These are phyloP conservation scores for Zaprionus gabonicus DNA, from an alignment of 1,140 invertebrate species.

Conservation along the genomic window DNA sequence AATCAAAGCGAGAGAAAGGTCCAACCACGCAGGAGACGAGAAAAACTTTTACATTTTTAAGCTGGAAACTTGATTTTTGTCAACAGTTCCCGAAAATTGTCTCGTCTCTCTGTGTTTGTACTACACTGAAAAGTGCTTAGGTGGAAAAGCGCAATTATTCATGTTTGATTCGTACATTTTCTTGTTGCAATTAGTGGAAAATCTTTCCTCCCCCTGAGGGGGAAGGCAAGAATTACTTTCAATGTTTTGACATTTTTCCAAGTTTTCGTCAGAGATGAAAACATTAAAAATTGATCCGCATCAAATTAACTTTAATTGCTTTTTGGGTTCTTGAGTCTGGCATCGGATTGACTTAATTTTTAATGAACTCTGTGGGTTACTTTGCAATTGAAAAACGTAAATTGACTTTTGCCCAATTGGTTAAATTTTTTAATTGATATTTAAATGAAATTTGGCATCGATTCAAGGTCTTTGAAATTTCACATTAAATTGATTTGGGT, in stretches of 20 bases:
- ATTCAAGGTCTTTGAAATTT: neutral
- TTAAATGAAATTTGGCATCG: constrained; percentile 39
- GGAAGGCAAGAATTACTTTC: constrained; percentile 11
- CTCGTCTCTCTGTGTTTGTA: constrained; percentile 5
- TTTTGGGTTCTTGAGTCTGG: constrained; percentile 21
- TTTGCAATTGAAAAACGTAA: constrained; percentile 17
- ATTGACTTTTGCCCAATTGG: constrained; percentile 27
- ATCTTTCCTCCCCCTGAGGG: constrained; percentile 13
- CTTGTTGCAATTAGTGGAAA: constrained; percentile 64
- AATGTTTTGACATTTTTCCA: constrained; percentile 54
- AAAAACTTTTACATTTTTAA: constrained; percentile 65
- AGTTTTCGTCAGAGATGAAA: constrained; percentile 13
- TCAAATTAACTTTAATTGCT: constrained; percentile 68
- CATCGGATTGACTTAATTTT: constrained; percentile 17
- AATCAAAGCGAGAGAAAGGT: constrained; percentile 23
- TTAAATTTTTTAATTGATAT: constrained; percentile 17
- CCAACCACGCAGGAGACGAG: constrained; percentile 46
- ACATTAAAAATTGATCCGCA: constrained; percentile 63
- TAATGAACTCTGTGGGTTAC: constrained; percentile 61
- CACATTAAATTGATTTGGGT: neutral
- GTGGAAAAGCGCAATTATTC: constrained; percentile 56
- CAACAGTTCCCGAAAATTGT: constrained; percentile 28
- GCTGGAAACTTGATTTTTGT: constrained; percentile 62
- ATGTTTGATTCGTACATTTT: constrained; percentile 48
- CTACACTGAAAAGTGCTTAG: constrained; percentile 53